phyloP scores from a whole-genome alignment of 2,888 invertebrate genomes.

The Emesis furor region DNA sequence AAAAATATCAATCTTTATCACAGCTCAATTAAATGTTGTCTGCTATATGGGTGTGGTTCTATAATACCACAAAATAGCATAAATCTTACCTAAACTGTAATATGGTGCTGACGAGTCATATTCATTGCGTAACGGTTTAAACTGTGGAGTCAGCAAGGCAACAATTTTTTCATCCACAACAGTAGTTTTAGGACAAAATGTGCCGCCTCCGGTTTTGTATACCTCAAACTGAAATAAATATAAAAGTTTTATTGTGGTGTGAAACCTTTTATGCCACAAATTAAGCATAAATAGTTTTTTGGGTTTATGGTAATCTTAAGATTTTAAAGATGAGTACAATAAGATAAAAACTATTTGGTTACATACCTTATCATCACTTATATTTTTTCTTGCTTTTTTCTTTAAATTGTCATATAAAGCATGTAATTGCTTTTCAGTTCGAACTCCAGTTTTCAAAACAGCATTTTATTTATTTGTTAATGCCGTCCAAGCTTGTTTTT shows the following conservation, averaged over 20 bases:
- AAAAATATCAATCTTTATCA: too few species aligned
- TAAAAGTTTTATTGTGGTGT: too few species aligned
- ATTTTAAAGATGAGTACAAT: too few species aligned
- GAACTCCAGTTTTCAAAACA: slow-evolving; percentile 3
- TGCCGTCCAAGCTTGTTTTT: not conserved
- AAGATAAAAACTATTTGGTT: too few species aligned
- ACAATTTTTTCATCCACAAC: not conserved
- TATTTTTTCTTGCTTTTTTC: slow-evolving; percentile 47
- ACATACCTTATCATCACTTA: slow-evolving; percentile 38
- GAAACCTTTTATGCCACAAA: too few species aligned
- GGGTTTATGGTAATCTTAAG: too few species aligned
- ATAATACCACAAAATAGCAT: too few species aligned
- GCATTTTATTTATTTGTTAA: not conserved
- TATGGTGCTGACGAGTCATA: slow-evolving; percentile 36
- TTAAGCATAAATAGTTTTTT: too few species aligned
- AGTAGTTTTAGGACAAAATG: not conserved
- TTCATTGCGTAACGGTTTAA: slow-evolving; percentile 22
- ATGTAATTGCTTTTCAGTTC: slow-evolving; percentile 48
- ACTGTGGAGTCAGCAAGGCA: slow-evolving; percentile 16
- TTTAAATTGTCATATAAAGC: slow-evolving; percentile 52
- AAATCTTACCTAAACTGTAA: not conserved
- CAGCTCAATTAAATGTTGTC: too few species aligned
- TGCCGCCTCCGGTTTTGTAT: not conserved
- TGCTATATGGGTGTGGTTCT: too few species aligned
- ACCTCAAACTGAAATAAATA: not conserved